phyloP scores from a whole-genome alignment of 2,888 invertebrate genomes.

The Lycia hirtaria region DNA sequence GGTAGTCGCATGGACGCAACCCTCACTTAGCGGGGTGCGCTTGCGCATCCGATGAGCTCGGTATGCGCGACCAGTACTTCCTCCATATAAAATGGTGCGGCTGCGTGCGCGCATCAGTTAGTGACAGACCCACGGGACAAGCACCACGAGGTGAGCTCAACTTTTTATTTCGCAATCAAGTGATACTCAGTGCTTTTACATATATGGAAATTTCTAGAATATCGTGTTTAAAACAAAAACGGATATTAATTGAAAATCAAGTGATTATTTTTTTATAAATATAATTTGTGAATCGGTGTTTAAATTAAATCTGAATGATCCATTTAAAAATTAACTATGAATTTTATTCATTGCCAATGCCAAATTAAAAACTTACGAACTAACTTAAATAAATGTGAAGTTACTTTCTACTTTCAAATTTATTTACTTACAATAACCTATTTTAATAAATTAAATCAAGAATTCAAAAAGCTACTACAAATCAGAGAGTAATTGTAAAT shows the following conservation, averaged over 20 bases:
- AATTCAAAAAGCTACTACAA: no score
- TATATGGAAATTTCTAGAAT: conserved; percentile 4
- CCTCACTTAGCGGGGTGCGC: conserved; percentile 54
- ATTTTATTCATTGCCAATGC: background rate
- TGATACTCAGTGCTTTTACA: conserved; percentile 16
- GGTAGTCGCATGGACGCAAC: background rate
- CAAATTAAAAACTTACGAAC: background rate
- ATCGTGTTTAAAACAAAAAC: background rate
- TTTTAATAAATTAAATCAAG: background rate
- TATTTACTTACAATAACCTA: no score
- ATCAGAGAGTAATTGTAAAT: no score
- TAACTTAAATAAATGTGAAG: background rate
- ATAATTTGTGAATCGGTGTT: no score
- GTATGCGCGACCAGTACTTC: conserved; percentile 53
- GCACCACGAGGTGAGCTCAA: conserved; percentile 66
- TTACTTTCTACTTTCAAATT: background rate
- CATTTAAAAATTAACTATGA: background rate
- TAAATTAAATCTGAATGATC: background rate
- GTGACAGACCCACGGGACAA: conserved; percentile 67
- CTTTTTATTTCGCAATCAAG: conserved; percentile 20
- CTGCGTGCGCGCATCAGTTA: conserved; percentile 73
- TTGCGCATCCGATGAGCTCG: conserved; percentile 34
- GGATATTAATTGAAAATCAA: no score
- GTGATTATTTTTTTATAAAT: no score
- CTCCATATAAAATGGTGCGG: conserved; percentile 74